These are phyloP conservation scores for Nyctereutes procyonoides DNA, from an alignment of 2,113 vertebrate genomes.

Conservation along the genomic window DNA sequence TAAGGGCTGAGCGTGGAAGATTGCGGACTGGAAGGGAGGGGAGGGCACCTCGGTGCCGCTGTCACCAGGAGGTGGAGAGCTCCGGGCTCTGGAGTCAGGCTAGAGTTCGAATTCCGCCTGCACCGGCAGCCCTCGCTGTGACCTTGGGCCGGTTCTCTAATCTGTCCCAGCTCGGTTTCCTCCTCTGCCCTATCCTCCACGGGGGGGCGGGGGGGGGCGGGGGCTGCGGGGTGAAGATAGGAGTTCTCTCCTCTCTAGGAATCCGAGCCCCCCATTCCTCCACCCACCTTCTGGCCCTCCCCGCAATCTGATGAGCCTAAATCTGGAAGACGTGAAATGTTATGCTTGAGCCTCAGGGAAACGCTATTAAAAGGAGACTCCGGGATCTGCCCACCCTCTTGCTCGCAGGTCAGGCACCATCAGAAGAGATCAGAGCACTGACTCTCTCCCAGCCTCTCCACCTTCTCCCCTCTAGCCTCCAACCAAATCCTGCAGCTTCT, in stretches of 20 bases:
- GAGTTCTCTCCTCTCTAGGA: not conserved
- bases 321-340: not conserved
- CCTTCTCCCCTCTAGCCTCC: not conserved
- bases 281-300: not conserved
- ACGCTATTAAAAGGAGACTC: not conserved
- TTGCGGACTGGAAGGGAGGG: not conserved
- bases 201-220: not conserved
- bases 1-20: not conserved
- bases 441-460: not conserved
- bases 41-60: not conserved
- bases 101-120: slow-evolving; percentile 34
- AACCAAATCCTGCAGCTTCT: not conserved
- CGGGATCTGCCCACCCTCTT: not conserved
- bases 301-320: not conserved
- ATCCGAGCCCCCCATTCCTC: not conserved
- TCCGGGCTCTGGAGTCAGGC: not conserved
- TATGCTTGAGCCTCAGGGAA: not conserved
- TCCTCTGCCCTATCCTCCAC: not conserved
- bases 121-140: not conserved
- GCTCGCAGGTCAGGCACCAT: not conserved
- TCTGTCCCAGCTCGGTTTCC: not conserved
- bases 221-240: not conserved
- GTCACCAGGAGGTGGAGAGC: not conserved
- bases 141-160: slow-evolving; percentile 67
- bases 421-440: not conserved